These are phyloP conservation scores for Montipora sp. DNA, from an alignment of 64 coral and sea anemone genomes.

Conservation along the genomic window DNA sequence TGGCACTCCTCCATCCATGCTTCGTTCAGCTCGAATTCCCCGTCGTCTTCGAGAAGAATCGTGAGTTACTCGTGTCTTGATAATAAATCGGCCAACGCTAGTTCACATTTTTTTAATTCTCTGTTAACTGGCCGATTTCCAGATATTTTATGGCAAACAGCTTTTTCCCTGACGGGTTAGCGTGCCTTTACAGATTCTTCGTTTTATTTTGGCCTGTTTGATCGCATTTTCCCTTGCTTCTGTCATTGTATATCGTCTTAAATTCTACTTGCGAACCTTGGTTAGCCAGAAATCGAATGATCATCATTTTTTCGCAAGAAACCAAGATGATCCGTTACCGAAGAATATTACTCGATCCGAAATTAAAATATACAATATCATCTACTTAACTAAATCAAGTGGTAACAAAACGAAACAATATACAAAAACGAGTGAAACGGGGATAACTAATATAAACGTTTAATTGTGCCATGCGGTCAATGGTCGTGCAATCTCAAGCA, in stretches of 20 bases:
- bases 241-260: slow-evolving; percentile 16
- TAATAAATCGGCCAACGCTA: neutral
- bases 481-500: no score
- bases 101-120: neutral
- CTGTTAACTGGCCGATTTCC: neutral
- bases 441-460: no score
- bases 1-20: slow-evolving; percentile 10
- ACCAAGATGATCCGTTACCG: neutral
- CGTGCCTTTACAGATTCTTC: neutral
- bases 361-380: no score
- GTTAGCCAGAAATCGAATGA: slow-evolving; percentile 16
- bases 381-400: no score
- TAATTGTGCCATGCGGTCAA: no score
- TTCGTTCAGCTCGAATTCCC: neutral
- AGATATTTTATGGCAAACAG: neutral
- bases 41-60: neutral
- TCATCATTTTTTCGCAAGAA: neutral
- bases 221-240: slow-evolving; percentile 12
- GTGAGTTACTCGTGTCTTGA: neutral
- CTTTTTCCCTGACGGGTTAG: slow-evolving; percentile 30
- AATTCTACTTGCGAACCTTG: slow-evolving; percentile 5
- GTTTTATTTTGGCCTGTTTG: slow-evolving; percentile 25
- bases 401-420: no score
- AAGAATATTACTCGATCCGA: no score
- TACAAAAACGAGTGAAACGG: no score